Base-by-base conservation (phyloP, 1,140 invertebrate species). In the Elymnias hypermnestra region DNA sequence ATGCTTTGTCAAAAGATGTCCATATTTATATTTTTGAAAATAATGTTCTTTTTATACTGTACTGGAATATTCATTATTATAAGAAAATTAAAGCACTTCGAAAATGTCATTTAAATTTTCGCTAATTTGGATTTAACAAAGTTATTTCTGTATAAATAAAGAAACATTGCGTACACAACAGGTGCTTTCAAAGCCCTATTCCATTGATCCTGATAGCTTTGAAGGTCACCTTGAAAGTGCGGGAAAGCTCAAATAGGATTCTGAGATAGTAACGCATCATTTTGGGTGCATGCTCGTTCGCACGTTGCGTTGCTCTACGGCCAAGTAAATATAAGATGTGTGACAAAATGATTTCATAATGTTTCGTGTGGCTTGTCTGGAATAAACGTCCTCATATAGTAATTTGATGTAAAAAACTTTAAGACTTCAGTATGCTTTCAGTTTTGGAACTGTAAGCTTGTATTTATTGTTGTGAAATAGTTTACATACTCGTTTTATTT, bases 151-250 rank as follows among this genome's bases (percentile, higher is more conserved):
- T n/a, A n/a, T n/a, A n/a, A n/a, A n/a, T n/a, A n/a, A n/a, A n/a
- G n/a, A n/a, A n/a, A n/a, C n/a, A 36, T 17, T 19, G 14, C 6
- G 9, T 15, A 15, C 7, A 1, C 14, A 14, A 39, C 10, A 26
- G 14, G 14, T 26, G 13, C 8, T 18, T 18, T 6, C 14, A 26
- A 19, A 18, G 6, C 14, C 15, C 17, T 26, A 13, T 29, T 57
- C 63, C 53, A 69, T 74, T 63, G 73, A 75, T 75, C 61, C 40
- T 44, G 44, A 13, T 26, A 40, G 48, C 33, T 53, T 63, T 63
- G 70, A 72, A 77, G 76, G 76, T 75, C 76, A 81, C 76, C 76
- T 81, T 81, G 73, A 59, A 59, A 47, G 38, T 60, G 61, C 73
- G 76, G 57, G 72, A 76, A 81, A 75, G 70, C 72, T 75, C 56